A percentile compares a stretch with the other conserved stretches of the same genome.
Evolutionary conservation across 92 coral and sea anemone genomes (phyloP).

Genomic region (Metridium senile): DNA sequence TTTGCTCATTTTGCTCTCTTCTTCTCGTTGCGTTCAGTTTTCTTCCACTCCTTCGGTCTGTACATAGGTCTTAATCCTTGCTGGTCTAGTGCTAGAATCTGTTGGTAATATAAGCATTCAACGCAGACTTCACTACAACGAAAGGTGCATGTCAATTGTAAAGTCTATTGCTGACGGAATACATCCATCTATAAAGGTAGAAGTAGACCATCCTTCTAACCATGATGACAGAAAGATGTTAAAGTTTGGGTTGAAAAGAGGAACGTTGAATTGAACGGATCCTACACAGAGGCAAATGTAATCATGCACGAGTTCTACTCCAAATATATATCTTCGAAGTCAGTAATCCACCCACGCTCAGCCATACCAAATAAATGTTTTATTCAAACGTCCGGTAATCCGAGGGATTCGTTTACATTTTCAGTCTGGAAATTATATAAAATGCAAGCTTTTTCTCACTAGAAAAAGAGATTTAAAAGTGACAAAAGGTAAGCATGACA

Average conservation of each 20-base stretch:
- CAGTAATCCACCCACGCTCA: conserved; percentile 16
- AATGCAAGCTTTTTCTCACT: no score
- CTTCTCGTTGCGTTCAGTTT: not conserved
- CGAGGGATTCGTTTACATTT: no score
- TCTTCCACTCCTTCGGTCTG: conserved; percentile 12
- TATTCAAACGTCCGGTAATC: no score
- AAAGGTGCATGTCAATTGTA: conserved; percentile 21
- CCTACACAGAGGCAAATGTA: not conserved
- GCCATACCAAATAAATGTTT: no score
- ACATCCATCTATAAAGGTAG: conserved; percentile 11
- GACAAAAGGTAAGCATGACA: no score
- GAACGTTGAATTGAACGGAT: not conserved
- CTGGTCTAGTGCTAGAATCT: conserved; percentile 1
- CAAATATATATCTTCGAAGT: not conserved
- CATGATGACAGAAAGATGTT: not conserved
- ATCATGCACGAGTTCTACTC: conserved; percentile 16
- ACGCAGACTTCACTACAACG: conserved; percentile 13
- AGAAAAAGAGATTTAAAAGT: no score
- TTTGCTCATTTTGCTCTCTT: conserved; percentile 10
- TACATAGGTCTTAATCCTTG: conserved; percentile 20
- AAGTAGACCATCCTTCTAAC: conserved; percentile 4
- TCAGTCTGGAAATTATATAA: no score
- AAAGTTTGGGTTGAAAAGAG: conserved; percentile 13
- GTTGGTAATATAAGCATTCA: conserved; percentile 5
- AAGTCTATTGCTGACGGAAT: conserved; percentile 4